These are phyloP conservation scores for Hemicentrotus pulcherrimus DNA, from an alignment of 35 echinoderm and acorn worm species.

Conservation along the genomic window DNA sequence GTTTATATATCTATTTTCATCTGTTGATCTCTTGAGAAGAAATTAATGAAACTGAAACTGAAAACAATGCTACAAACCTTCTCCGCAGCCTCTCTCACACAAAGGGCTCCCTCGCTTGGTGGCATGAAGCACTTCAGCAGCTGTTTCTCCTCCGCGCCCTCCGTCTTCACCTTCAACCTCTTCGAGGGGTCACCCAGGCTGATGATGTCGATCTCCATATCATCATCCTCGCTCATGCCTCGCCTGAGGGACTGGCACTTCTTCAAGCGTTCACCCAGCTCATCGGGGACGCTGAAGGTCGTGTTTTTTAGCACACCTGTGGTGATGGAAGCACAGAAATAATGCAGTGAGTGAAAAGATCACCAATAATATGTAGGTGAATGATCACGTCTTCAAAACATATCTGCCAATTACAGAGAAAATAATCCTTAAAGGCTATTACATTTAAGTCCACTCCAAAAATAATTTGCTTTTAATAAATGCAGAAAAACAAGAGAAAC, in stretches of 20 bases:
- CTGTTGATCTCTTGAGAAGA: too few species aligned
- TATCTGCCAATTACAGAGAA: too few species aligned
- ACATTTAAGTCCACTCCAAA: too few species aligned
- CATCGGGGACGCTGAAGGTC: slow-evolving; percentile 55
- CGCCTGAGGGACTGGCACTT: not conserved
- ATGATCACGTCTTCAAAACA: too few species aligned
- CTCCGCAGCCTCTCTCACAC: slow-evolving; percentile 65
- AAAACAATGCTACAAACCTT: slow-evolving; percentile 62
- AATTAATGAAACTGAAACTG: too few species aligned
- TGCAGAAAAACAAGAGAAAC: too few species aligned
- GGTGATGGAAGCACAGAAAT: not conserved
- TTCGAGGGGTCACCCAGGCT: slow-evolving; percentile 13
- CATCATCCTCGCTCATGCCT: slow-evolving; percentile 31
- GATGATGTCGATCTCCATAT: slow-evolving; percentile 71
- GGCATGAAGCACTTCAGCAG: slow-evolving; percentile 66
- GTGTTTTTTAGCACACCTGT: slow-evolving; percentile 59
- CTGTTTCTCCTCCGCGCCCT: slow-evolving; percentile 37
- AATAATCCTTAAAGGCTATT: too few species aligned
- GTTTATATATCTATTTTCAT: too few species aligned
- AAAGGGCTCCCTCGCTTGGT: slow-evolving; percentile 64
- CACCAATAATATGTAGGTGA: not conserved
- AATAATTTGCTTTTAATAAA: too few species aligned
- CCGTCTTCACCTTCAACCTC: slow-evolving; percentile 59
- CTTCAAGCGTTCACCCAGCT: slow-evolving; percentile 45
- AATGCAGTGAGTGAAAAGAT: not conserved